These are phyloP conservation scores for Sorex maritimensis DNA, from an alignment of 2,797 vertebrate genomes.

Conservation along the genomic window DNA sequence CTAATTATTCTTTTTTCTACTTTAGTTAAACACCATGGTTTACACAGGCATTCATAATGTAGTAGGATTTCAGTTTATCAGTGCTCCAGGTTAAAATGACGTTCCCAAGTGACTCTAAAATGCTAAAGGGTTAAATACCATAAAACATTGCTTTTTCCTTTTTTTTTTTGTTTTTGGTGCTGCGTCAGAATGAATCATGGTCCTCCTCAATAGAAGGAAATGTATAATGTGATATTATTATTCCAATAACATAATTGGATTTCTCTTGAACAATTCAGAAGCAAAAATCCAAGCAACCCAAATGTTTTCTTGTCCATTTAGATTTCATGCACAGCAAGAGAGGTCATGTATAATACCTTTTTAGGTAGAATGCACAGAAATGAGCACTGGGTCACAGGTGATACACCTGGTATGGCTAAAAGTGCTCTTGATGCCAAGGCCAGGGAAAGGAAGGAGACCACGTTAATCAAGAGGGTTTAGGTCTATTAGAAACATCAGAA, in stretches of 20 bases:
- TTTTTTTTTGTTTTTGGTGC: neutral
- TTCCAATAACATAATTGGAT: neutral
- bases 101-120: neutral
- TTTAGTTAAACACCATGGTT: too few species aligned
- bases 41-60: too few species aligned
- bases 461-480: conserved; percentile 43
- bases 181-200: neutral
- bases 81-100: neutral
- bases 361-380: conserved; percentile 27
- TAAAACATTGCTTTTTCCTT: neutral
- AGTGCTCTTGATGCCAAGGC: conserved; percentile 15
- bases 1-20: too few species aligned
- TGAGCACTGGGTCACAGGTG: conserved; percentile 26
- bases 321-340: neutral
- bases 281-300: neutral
- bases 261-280: conserved; percentile 29
- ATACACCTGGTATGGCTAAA: conserved; percentile 24
- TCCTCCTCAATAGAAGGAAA: neutral
- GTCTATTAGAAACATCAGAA: conserved; percentile 70
- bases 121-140: neutral
- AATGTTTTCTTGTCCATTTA: conserved; percentile 5
- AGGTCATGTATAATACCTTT: conserved; percentile 4
- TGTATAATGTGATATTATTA: neutral
- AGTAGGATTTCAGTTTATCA: neutral
- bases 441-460: conserved; percentile 30